phyloP scores from a whole-genome alignment of 2,113 vertebrate species.

The Climacteris rufus region DNA sequence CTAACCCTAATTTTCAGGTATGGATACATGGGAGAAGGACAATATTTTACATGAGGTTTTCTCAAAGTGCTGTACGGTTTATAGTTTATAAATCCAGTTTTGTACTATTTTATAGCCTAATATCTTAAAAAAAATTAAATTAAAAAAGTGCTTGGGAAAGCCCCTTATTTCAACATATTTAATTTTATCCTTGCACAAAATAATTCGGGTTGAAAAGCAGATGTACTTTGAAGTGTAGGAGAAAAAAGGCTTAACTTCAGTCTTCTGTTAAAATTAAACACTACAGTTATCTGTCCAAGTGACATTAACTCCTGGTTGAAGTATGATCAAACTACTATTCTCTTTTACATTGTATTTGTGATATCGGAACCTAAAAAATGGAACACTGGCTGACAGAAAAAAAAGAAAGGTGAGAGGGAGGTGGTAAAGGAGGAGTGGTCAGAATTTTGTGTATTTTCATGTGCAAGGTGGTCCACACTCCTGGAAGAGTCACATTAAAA shows the following conservation, averaged over 20 bases:
- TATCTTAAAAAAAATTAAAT: not conserved
- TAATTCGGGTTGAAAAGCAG: not conserved
- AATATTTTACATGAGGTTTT: not conserved
- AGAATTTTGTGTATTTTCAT: not conserved
- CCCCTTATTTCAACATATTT: not conserved
- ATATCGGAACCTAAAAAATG: not conserved
- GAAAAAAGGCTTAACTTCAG: not conserved
- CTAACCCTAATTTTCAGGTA: conserved; percentile 97
- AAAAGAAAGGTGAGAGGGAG: not conserved
- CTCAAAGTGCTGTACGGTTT: not conserved
- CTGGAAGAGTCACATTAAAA: not conserved
- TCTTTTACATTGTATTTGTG: not conserved
- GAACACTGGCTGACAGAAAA: not conserved
- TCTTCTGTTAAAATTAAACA: not conserved
- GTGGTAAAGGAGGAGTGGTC: not conserved
- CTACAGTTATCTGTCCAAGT: not conserved
- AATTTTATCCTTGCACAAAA: not conserved
- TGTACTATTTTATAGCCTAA: not conserved
- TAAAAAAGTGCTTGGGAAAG: not conserved
- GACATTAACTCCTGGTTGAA: not conserved
- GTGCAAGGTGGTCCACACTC: not conserved
- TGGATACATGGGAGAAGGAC: fast-evolving
- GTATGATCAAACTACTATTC: not conserved
- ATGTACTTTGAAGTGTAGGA: not conserved
- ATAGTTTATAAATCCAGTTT: not conserved